Conservation (phyloP, 2,797 vertebrate genomes). For the Galago senegalensis region DNA sequence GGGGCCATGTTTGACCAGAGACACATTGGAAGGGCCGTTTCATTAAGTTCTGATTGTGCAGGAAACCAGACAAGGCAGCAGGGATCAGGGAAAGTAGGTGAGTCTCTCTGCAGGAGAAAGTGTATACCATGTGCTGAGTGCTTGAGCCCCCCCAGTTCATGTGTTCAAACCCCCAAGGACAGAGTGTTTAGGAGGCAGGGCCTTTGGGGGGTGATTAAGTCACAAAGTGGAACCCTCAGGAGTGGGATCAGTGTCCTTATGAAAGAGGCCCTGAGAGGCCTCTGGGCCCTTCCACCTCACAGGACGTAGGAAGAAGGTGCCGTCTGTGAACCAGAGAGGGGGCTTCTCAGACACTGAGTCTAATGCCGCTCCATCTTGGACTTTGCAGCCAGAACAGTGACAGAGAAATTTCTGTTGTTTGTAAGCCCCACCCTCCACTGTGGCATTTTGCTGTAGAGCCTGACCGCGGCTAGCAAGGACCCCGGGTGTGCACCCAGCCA, state of each 20-base stretch:
- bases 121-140: accelerated
- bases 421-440: background rate
- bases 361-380: background rate
- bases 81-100: background rate
- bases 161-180: background rate
- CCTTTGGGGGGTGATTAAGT: background rate
- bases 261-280: background rate
- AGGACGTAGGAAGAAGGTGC: background rate
- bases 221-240: no score
- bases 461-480: accelerated
- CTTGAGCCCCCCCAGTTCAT: no score
- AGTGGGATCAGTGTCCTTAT: no score
- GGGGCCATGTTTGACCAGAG: background rate
- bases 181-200: no score
- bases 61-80: background rate
- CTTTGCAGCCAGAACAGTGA: no score
- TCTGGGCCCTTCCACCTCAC: accelerated
- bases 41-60: background rate
- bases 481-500: no score
- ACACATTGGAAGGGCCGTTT: background rate
- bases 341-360: background rate
- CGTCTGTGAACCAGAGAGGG: accelerated
- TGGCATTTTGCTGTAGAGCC: background rate
- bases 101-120: background rate
- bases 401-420: background rate